Base-by-base conservation (phyloP, 92 coral and sea anemone genomes). In the Epizoanthus stellaris region DNA sequence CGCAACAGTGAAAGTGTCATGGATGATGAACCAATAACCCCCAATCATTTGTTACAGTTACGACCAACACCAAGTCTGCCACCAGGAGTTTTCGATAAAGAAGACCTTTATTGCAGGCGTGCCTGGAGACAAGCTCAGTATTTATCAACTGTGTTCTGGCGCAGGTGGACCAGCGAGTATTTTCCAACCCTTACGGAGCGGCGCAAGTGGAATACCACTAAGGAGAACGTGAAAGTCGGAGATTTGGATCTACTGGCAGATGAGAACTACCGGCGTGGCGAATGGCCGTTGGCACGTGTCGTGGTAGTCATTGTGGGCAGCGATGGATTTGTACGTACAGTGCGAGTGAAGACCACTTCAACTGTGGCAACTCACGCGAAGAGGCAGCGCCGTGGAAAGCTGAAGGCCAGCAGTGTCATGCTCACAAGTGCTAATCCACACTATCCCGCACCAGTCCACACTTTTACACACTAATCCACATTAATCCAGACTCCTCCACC, bases 41-140 rank as follows among this genome's bases (percentile, higher is more conserved):
- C 90, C 1, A 91, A 91, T 66, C 94, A 91, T 67, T 59, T 89
- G 85, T 73, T 92, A 39, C 95, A 86, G 47, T 73, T 85, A 61
- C 82, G 95, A 17, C 88, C 94, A 64, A 42, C 75, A 10, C 67
- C 90, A 6, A 76, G 87, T 75, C 60, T 90, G 34, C 91, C 94
- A 1, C 67, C 89, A 5, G 91, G 87, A 0, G 70, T 82, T 1
- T 90, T 93, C 39, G 45, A 57, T 13, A 86, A 85, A 52, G 87
- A 73, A n/a, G 93, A 89, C 52, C 56, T 74, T 5, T 64, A 85
- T 19, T 70, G 59, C 84, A 74, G 84, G 72, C 75, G 89, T 57
- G 79, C 57, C 36, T 93, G 96, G 94, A 88, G 89, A 77, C 93
- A 90, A 76, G 96, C 91, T 2, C 92, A 93, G 65, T 90, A 90